Base-by-base conservation (phyloP, 2,113 vertebrate genomes). In the Dromiciops gliroides region DNA sequence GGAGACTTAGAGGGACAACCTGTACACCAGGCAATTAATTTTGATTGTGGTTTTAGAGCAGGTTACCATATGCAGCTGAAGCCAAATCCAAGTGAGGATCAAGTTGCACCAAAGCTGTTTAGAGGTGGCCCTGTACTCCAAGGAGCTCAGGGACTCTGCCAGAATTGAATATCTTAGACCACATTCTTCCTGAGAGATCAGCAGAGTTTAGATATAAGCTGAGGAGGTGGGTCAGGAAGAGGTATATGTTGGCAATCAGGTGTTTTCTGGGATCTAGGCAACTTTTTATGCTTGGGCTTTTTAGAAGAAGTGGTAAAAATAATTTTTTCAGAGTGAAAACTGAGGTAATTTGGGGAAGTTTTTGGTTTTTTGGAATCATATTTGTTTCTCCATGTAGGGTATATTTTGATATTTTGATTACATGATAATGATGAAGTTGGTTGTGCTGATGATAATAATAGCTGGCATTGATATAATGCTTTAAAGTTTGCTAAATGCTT, bases 321-420 rank as follows among this genome's bases (percentile, higher is more conserved):
- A 94, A 75, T 96, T 93, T 50, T 93, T 67, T 93, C 89, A 93
- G 83, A 93, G 60, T 67, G 48, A 48, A 53, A 94, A 49, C 11
- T 19, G 94, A n/a, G n/a, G 37, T 95, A 95, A 92, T 90, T 49
- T 91, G 89, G 67, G 51, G 31, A 28, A 96, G 93, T 22, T 97
- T 97, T 95, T 89, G 90, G n/a, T 28, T 93, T 28, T 7, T 2
- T 48, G 48, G 88, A 44, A 92, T 91, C 49, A 28, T 93, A 94
- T 48, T 88, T 75, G 37, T 52, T 94, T 96, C 60, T 91, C 60
- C 47, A 94, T 83, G 51, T 89, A 89, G 93, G 44, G 51, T 94
- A 53, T 94, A 24, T 95, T 95, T 96, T 94, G 37, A 67, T 90
- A 95, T n/a, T n/a, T n/a, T 95, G 90, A 89, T 96, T 92, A 93